phyloP scores from a whole-genome alignment of 2,113 vertebrate genomes.

The Heterocephalus glaber region DNA sequence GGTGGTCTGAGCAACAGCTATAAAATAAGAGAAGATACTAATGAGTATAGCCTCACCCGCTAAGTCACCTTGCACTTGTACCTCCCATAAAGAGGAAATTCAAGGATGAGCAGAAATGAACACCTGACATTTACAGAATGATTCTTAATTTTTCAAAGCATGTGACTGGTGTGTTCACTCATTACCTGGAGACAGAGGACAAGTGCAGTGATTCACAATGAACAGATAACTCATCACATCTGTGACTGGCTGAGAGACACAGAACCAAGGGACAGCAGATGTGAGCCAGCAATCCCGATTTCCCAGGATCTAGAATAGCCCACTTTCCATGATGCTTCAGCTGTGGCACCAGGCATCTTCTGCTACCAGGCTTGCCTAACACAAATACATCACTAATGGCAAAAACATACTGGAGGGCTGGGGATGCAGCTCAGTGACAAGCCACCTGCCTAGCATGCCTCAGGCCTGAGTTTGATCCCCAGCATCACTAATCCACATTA shows the following conservation, averaged over 20 bases:
- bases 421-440: neutral
- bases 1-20: conserved; percentile 48
- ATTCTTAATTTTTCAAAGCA: conserved; percentile 23
- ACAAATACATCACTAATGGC: neutral
- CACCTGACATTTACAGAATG: neutral
- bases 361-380: neutral
- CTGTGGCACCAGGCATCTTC: neutral
- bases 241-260: conserved; percentile 56
- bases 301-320: neutral
- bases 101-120: neutral
- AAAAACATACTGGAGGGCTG: neutral
- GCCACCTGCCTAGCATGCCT: neutral
- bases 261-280: conserved; percentile 11
- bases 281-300: conserved; percentile 38
- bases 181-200: neutral
- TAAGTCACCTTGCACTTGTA: neutral
- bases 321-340: neutral
- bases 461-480: neutral
- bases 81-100: neutral
- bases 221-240: conserved; percentile 1
- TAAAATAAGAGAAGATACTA: neutral
- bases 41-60: neutral
- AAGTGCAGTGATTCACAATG: neutral
- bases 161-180: neutral
- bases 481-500: neutral